These are phyloP conservation scores for Zingel zingel DNA, from an alignment of 2,113 vertebrate species.

Conservation along the genomic window DNA sequence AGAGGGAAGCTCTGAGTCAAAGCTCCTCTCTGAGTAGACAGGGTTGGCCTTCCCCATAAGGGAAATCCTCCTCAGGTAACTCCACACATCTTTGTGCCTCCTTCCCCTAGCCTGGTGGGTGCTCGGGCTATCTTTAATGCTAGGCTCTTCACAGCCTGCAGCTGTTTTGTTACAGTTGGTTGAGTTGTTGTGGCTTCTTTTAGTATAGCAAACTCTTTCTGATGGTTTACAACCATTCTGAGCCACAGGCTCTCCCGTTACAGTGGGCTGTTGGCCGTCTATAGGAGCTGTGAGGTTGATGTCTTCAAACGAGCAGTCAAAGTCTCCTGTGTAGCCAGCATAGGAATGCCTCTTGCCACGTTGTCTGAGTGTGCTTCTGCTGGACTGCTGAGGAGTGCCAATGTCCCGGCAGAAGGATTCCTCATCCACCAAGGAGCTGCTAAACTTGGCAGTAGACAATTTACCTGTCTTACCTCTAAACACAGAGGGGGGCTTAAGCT, in stretches of 20 bases:
- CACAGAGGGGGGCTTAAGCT: constrained; percentile 85
- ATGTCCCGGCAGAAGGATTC: constrained; percentile 77
- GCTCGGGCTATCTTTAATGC: constrained; percentile 76
- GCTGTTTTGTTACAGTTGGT: constrained; percentile 81
- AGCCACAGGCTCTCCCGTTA: constrained; percentile 67
- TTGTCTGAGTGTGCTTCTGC: constrained; percentile 74
- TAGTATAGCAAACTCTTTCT: constrained; percentile 78
- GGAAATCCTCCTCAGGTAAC: constrained; percentile 90
- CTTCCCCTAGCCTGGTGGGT: constrained; percentile 77
- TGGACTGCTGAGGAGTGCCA: constrained; percentile 75
- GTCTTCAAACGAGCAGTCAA: constrained; percentile 91
- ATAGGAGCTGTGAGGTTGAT: constrained; percentile 82
- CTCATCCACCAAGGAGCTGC: constrained; percentile 76
- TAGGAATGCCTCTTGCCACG: constrained; percentile 90
- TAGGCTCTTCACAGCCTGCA: constrained; percentile 75
- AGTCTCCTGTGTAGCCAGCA: constrained; percentile 86
- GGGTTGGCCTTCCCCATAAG: constrained; percentile 84
- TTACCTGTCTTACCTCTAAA: constrained; percentile 80
- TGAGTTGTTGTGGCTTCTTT: constrained; percentile 79
- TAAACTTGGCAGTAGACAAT: constrained; percentile 77
- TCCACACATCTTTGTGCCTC: constrained; percentile 89
- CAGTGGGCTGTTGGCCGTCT: constrained; percentile 79
- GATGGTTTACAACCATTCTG: constrained; percentile 81
- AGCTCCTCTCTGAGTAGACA: constrained; percentile 83
- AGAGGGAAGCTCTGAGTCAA: constrained; percentile 84